Evolutionary conservation across 2,113 vertebrate genomes (phyloP), one percentile per base, ranked within the genome.

Genomic region (Sminthopsis crassicaudata): DNA sequence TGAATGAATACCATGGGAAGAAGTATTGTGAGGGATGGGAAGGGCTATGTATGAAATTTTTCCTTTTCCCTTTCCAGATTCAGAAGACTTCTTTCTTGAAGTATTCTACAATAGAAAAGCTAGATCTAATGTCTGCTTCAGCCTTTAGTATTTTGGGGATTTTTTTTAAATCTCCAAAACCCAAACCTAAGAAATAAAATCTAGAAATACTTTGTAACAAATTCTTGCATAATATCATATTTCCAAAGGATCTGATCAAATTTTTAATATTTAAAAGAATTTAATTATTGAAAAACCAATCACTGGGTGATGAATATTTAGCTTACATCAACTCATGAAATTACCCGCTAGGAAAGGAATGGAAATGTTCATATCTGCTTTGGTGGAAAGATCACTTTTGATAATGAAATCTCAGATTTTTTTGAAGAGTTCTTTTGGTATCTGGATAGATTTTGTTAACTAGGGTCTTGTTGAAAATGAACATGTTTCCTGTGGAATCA

Each of bases 361-460:
- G 60, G 60, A 67, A 14, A 5, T 3, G 11, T 27, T 60, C 9
- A 30, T 27, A 67, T 67, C 60, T 67, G 14, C 60, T 67, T 36
- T 67, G 60, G 60, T 67, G 30, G 11, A 36, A 67, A 30, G 30
- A 36, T 36, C 96, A 95, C 93, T 90, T 98, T 98, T 97, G 95
- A 53, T 94, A 97, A 97, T 96, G 91, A 76, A 93, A 93, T 97
- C 60, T 67, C 60, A 97, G 95, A 94, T 98, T 98, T 95, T 67
- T 94, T 97, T 94, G 60, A 97, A 94, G 92, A 92, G 95, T 91
- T 46, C 95, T n/a, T 84, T 93, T 46, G 92, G 25, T 95, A 8
- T 53, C 60, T 94, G 54, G 96, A 93, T 60, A 92, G 92, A 52
- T 48, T 96, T 95, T 90, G 42, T 90, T 94, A n/a, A 91, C 19